Conservation (phyloP, 2,797 vertebrate genomes). For the Pterois miles region DNA sequence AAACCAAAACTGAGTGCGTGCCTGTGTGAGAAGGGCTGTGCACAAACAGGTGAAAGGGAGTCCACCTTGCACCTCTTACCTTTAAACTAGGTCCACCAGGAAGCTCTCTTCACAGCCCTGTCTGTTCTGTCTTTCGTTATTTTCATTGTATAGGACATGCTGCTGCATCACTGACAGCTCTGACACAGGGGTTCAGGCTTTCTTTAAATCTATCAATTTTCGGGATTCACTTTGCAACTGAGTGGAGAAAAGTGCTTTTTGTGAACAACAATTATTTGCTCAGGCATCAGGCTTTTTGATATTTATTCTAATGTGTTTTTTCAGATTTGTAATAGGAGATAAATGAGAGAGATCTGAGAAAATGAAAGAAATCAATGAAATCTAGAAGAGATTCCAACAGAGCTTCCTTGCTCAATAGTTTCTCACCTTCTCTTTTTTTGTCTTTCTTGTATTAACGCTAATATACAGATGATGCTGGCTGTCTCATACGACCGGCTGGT, state of each 20-base stretch:
- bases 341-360: neutral
- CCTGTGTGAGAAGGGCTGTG: neutral
- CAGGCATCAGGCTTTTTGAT: neutral
- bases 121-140: neutral
- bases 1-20: slow-evolving; percentile 3
- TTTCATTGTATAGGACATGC: neutral
- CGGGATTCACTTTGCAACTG: neutral
- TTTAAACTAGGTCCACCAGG: slow-evolving; percentile 10
- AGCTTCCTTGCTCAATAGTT: neutral
- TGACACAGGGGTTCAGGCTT: neutral
- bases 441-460: neutral
- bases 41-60: neutral
- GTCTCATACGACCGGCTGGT: slow-evolving; percentile 84
- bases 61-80: neutral
- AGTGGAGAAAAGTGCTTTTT: neutral
- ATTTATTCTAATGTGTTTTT: neutral
- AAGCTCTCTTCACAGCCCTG: neutral
- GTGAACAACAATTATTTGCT: neutral
- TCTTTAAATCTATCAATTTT: neutral
- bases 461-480: slow-evolving; percentile 81
- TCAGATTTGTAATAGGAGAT: neutral
- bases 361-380: neutral
- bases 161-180: neutral
- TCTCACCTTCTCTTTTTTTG: neutral
- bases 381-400: neutral